Conservation (phyloP, 2,797 vertebrate species). For the Acanthurus tractus region DNA sequence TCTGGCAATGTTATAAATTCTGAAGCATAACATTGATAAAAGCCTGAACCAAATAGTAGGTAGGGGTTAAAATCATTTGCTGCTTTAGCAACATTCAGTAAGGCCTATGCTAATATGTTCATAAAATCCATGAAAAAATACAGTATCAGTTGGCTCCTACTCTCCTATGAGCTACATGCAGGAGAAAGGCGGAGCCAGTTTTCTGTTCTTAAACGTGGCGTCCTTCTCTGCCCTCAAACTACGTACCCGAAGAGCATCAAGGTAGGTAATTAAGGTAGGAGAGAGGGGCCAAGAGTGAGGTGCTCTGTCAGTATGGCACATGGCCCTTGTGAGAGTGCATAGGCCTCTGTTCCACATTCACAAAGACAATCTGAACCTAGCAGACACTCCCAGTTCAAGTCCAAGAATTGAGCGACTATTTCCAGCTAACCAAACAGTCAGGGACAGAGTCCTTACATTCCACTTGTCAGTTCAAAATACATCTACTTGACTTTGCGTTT, state of each 20-base stretch:
- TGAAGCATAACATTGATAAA: slow-evolving; percentile 63
- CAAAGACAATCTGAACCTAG: slow-evolving; percentile 62
- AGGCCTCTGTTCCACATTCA: slow-evolving; percentile 78
- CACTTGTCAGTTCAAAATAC: slow-evolving; percentile 82
- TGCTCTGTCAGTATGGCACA: slow-evolving; percentile 68
- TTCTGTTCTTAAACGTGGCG: slow-evolving; percentile 32
- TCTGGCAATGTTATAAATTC: slow-evolving; percentile 63
- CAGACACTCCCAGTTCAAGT: slow-evolving; percentile 38
- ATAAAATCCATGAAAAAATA: slow-evolving; percentile 79
- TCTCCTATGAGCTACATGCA: slow-evolving; percentile 73
- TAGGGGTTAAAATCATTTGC: slow-evolving; percentile 63
- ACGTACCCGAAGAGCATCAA: slow-evolving; percentile 55
- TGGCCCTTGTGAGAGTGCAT: slow-evolving; percentile 68
- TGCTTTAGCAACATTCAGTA: slow-evolving; percentile 67
- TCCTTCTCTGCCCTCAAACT: slow-evolving; percentile 51
- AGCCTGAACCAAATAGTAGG: slow-evolving; percentile 60
- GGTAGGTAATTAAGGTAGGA: slow-evolving; percentile 46
- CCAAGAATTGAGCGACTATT: slow-evolving; percentile 38
- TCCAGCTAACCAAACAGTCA: slow-evolving; percentile 55
- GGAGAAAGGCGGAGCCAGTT: slow-evolving; percentile 45
- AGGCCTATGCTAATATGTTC: slow-evolving; percentile 72
- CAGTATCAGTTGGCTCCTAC: slow-evolving; percentile 67
- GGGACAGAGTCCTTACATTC: slow-evolving; percentile 84
- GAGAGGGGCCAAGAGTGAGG: slow-evolving; percentile 62
- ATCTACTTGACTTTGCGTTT: slow-evolving; percentile 64